Evolutionary conservation across 2,113 vertebrate genomes (phyloP), one percentile per base, ranked within the genome.

Genomic region (Poeciliopsis occidentalis): DNA sequence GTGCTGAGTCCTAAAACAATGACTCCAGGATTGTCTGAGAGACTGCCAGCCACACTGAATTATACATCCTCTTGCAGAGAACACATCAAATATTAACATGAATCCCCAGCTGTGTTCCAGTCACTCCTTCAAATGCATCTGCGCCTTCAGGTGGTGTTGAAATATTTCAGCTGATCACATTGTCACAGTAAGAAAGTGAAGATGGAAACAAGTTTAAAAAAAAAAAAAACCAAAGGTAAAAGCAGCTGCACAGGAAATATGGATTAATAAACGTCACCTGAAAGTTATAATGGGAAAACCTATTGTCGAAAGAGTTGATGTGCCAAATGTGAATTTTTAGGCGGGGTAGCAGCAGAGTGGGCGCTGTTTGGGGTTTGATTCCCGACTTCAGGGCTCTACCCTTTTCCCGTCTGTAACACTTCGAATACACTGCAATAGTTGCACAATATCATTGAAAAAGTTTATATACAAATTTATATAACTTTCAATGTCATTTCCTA

Each of bases 1-100:
- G 62, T 31, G 67, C 44, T 6, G 44, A 17, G 44, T 6, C 17
- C 1, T 61, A 76, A 75, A 74, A 83, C 26, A 73, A 76, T 84
- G 81, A 88, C 27, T 74, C 80, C 68, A 69, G 69, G 64, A 70
- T 75, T 65, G 69, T 83, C 78, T 66, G 29, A 78, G 72, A 74
- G 68, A 24, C 80, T 0, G 60, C 7, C 32, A 78, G 76, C 79
- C 79, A 69, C 76, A 73, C 85, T 86, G 76, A 87, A 84, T 83
- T 73, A 76, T 81, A 79, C 81, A 79, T 82, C 69, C 72, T 76
- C 87, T 79, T 79, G 72, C 34, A 47, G 84, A 63, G 69, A 80
- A 64, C 3, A 24, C 73, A 78, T 79, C 75, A 84, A 70, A 82
- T 79, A 84, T 81, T 67, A 72, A 79, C 79, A 83, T 26, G 54